Percentiles rank a stretch among this genome's conserved stretches.
Evolutionary conservation across 2,797 vertebrate species (phyloP).

Genomic region (Schizopygopsis pylzovi): DNA sequence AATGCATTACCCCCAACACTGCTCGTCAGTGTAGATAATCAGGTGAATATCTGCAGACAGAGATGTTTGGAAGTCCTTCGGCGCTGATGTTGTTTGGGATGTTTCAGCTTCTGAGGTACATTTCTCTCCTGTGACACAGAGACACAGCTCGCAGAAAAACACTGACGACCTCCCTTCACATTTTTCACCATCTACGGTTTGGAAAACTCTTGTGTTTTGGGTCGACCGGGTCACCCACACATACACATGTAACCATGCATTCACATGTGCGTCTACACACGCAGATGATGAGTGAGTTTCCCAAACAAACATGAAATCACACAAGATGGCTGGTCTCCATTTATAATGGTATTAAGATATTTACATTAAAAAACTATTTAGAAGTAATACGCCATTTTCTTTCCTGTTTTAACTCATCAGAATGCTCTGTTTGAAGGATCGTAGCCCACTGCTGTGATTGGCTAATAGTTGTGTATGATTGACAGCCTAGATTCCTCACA

Average conservation of each 20-base stretch:
- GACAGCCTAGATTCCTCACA: neutral
- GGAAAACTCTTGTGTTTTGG: constrained; percentile 76
- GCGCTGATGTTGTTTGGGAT: neutral
- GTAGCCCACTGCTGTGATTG: no score
- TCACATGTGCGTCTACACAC: constrained; percentile 17
- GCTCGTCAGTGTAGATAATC: neutral
- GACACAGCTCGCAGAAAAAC: neutral
- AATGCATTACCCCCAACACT: neutral
- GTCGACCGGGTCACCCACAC: constrained; percentile 60
- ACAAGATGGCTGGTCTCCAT: neutral
- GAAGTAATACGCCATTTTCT: neutral
- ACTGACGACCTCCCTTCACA: constrained; percentile 66
- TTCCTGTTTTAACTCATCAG: no score
- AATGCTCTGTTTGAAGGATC: neutral
- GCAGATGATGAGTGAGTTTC: neutral
- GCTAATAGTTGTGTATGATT: no score
- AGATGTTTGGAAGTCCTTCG: neutral
- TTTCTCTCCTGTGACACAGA: constrained; percentile 9
- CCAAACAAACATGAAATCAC: neutral
- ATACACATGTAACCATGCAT: neutral
- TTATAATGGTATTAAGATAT: neutral
- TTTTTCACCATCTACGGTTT: constrained; percentile 75
- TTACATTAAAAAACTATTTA: neutral
- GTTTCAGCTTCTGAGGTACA: neutral
- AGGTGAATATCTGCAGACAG: neutral